Evolutionary conservation across 2,797 vertebrate genomes (phyloP).

Genomic region (Tadarida brasiliensis): DNA sequence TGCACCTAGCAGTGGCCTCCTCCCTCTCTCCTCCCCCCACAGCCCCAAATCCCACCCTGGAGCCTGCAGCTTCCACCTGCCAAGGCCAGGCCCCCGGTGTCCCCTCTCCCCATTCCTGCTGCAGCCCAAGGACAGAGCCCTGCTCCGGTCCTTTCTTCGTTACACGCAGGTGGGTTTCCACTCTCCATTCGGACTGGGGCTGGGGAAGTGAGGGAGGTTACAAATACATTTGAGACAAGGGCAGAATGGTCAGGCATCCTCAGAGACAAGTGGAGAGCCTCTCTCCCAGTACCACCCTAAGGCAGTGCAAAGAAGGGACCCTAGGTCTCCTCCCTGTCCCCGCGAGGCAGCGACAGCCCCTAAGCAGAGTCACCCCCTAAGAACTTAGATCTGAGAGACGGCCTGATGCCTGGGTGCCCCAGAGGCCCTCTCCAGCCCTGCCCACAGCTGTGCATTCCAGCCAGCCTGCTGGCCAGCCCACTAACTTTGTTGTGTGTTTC

Average conservation of each 20-base stretch:
- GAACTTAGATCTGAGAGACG: background rate
- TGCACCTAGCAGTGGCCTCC: background rate
- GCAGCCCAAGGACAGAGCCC: background rate
- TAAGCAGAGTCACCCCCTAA: background rate
- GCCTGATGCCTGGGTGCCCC: conserved; percentile 34
- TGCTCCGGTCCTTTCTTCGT: background rate
- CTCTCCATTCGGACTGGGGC: background rate
- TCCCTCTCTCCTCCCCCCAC: background rate
- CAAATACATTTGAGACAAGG: background rate
- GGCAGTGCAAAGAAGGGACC: background rate
- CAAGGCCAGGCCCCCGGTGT: background rate
- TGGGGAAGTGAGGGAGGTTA: background rate
- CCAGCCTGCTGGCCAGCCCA: conserved; percentile 44
- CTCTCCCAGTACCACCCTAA: background rate
- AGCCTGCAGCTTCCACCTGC: background rate
- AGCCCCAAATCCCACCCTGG: background rate
- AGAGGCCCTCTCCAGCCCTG: background rate
- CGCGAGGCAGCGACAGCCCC: background rate
- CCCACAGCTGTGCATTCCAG: conserved; percentile 65
- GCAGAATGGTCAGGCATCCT: background rate
- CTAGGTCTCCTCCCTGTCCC: background rate
- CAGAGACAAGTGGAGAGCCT: background rate
- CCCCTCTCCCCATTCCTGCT: background rate
- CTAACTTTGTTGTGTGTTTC: conserved; percentile 71
- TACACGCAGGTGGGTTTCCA: background rate